Base-by-base conservation (phyloP, 2,888 invertebrate genomes). In the Trissolcus japonicus region DNA sequence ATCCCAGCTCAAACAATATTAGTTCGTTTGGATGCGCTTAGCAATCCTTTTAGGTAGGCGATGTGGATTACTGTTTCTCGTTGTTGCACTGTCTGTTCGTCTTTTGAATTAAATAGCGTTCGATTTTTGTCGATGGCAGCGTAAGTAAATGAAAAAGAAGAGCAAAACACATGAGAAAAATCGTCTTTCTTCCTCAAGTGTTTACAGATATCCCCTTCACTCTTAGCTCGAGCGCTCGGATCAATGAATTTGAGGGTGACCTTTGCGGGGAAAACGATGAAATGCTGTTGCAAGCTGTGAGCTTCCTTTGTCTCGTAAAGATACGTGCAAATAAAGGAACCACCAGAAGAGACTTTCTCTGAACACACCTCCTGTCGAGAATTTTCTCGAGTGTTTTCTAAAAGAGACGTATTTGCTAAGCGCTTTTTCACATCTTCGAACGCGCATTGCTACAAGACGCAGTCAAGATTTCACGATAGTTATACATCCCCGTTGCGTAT, bases 171-270 rank as follows among this genome's bases (percentile, higher is more conserved):
- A 40, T 57, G 21, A 57, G 56, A 56, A 66, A 66, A 35, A 54
- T 54, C 48, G 63, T 65, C 65, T 65, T 60, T 25, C 59, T 40
- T 72, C 51, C 65, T 56, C 51, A 41, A 73, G 73, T 66, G 73
- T 73, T 73, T 67, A 73, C 73, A 66, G 50, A 43, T 40, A 43
- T 57, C 63, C 50, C 19, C 19, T 16, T 21, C 25, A 46, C 25
- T 41, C 43, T 21, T 40, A 11, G 14, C 66, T 48, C 56, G 40
- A 21, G 17, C 7, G 13, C 43, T 4, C 16, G 54, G 72, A 72
- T 72, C 65, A 72, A 65, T 54, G 65, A 72, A 60, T 72, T 51
- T 40, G 40, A 72, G 65, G 65, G 59, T 65, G 65, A 72, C 72
- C 62, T 65, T 72, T 59, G 65, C 40, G 65, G 72, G 57, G 59